These are phyloP conservation scores for Trypoxylus dichotomus DNA, from an alignment of 1,140 invertebrate species.

Conservation along the genomic window DNA sequence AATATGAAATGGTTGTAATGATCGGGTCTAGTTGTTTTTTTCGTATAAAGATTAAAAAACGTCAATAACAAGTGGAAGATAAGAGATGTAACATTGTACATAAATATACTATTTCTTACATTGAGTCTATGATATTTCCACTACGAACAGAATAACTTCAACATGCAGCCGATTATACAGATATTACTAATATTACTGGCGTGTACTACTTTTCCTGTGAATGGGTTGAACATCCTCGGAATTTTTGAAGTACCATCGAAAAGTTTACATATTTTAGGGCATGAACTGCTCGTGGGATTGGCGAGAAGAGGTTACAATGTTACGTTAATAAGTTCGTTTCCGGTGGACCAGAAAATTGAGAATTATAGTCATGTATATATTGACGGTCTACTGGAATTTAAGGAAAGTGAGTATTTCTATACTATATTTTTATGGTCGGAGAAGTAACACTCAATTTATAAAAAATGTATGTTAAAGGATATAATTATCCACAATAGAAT, in stretches of 20 bases:
- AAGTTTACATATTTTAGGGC: neutral
- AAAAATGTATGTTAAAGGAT: too few relatives aligned
- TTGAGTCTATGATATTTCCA: too few relatives aligned
- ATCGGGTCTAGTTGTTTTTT: too few relatives aligned
- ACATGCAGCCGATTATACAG: neutral
- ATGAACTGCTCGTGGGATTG: neutral
- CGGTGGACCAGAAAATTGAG: neutral
- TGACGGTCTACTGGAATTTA: neutral
- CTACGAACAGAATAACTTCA: too few relatives aligned
- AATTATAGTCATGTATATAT: neutral
- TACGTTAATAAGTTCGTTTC: neutral
- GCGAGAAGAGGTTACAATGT: neutral
- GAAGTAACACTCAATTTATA: too few relatives aligned
- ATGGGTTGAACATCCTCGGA: neutral
- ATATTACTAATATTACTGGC: neutral
- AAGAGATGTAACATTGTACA: too few relatives aligned
- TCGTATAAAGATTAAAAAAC: too few relatives aligned
- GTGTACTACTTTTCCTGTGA: neutral
- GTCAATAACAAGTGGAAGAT: too few relatives aligned
- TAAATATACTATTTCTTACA: too few relatives aligned
- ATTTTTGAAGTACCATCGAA: neutral
- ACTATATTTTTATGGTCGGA: too few relatives aligned
- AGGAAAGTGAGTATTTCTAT: neutral
- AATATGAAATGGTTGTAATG: too few relatives aligned
- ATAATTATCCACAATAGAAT: too few relatives aligned